Conservation (phyloP, 2,888 invertebrate species). For the Atethmia centrago region DNA sequence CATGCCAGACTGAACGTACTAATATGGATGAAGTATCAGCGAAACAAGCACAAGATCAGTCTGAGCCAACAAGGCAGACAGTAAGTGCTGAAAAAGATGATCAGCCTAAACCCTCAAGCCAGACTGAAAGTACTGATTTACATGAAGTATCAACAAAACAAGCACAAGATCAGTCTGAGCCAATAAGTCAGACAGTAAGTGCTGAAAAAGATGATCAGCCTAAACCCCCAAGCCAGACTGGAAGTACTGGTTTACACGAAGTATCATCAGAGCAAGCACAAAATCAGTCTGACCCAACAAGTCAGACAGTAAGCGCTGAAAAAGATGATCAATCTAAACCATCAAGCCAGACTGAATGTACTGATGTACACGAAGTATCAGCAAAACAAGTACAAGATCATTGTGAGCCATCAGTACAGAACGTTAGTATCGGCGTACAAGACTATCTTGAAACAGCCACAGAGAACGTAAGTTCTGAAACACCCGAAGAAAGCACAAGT, state of each 20-base stretch:
- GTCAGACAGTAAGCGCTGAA: neutral
- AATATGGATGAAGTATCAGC: neutral
- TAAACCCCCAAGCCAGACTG: neutral
- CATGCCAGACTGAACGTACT: neutral
- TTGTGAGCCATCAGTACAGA: neutral
- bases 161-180: neutral
- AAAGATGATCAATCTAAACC: neutral
- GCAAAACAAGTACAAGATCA: slow-evolving; percentile 9
- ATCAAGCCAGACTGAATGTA: neutral
- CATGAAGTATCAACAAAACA: neutral
- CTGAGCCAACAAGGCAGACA: neutral
- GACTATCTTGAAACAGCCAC: neutral
- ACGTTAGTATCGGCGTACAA: neutral
- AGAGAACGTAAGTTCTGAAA: slow-evolving; percentile 15
- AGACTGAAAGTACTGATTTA: neutral
- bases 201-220: neutral
- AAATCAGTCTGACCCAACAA: neutral
- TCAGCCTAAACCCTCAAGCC: neutral
- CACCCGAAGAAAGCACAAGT: slow-evolving; percentile 13
- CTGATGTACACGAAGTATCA: neutral
- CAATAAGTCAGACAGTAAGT: neutral
- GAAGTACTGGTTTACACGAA: neutral
- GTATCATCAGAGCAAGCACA: neutral
- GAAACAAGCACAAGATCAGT: neutral
- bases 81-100: neutral